Base-by-base conservation (phyloP, 2,888 invertebrate genomes). In the Hedychridium roseum region DNA sequence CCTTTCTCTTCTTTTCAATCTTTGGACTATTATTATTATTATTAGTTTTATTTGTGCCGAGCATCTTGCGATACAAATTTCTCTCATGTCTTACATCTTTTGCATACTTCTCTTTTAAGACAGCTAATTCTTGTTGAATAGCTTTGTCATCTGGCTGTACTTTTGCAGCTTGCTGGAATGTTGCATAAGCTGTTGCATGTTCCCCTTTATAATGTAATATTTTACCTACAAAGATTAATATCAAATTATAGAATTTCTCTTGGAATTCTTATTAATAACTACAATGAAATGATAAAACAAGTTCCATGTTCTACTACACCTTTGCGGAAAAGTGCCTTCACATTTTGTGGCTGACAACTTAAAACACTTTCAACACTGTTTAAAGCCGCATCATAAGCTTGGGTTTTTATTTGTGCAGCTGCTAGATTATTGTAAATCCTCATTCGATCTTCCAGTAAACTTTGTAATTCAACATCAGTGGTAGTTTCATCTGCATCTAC, bases 361-460 rank as follows among this genome's bases (percentile, higher is more conserved):
- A 96, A 80, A 1, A 96, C 96, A 71, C 87, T 84, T 39, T 91
- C 90, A 18, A 95, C 88, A 5, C 93, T 92, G 78, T 87, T 84
- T 16, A 94, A 81, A 3, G 95, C 95, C 6, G 91, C 89, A 63
- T 93, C 92, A 73, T 86, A 92, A 5, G 92, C 90, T 43, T 90
- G 88, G 27, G 91, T 88, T 82, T 93, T 94, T 60, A 96, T 84
- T 80, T 96, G 95, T 9, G 94, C 92, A 54, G 93, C 92, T 9
- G 95, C 94, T 83, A 96, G 86, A 76, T 97, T 97, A 75, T 96
- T 96, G 69, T 91, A 89, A 1, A 94, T 91, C 68, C 91, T 88
- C 40, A 94, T 81, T 55, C 93, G 82, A 70, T 92, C 91, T 42
- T 93, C 92, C 20, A 94, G 73, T 39, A 95, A 72, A 26, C 83